Percentiles rank a stretch among this genome's conserved stretches.
phyloP scores from a whole-genome alignment of 1,140 invertebrate species.

The Papilio polytes region DNA sequence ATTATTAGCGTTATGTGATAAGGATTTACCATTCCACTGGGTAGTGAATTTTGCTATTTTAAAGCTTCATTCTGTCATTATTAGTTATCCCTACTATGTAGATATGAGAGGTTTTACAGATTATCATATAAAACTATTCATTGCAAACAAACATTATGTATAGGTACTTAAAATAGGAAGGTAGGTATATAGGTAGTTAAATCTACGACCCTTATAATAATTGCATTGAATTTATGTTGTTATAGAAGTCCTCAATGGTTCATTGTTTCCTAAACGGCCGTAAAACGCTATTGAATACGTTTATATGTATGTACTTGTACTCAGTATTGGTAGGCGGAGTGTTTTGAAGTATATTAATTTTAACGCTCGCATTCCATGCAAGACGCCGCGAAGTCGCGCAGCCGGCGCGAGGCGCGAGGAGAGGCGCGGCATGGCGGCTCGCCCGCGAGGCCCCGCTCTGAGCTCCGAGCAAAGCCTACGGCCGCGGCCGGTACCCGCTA shows the following conservation, averaged over 20 bases:
- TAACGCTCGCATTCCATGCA: conserved; percentile 42
- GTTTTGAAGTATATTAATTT: conserved; percentile 41
- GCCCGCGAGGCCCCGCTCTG: conserved; percentile 49
- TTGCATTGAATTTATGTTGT: conserved; percentile 17
- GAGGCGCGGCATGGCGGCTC: conserved; percentile 44
- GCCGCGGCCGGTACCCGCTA: conserved; percentile 62
- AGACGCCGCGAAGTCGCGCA: conserved; percentile 43
- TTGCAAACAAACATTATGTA: background rate
- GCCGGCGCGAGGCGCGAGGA: conserved; percentile 55
- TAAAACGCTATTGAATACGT: conserved; percentile 29
- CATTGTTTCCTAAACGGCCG: conserved; percentile 34
- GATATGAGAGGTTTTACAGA: background rate
- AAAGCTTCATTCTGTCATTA: too few species aligned
- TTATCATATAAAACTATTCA: background rate
- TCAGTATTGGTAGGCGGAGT: conserved; percentile 32
- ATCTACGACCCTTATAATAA: background rate
- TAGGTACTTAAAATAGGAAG: background rate
- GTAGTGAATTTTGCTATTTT: too few species aligned
- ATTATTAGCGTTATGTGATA: too few species aligned
- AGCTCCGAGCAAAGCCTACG: conserved; percentile 50
- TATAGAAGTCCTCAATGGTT: conserved; percentile 16
- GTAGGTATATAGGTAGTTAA: background rate
- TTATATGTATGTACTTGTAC: conserved; percentile 7
- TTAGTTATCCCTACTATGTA: too few species aligned
- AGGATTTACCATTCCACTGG: too few species aligned